A percentile compares a stretch with the other conserved stretches of the same genome.
phyloP scores from a whole-genome alignment of 2,888 invertebrate species.

The Tetrapedia diversipes region DNA sequence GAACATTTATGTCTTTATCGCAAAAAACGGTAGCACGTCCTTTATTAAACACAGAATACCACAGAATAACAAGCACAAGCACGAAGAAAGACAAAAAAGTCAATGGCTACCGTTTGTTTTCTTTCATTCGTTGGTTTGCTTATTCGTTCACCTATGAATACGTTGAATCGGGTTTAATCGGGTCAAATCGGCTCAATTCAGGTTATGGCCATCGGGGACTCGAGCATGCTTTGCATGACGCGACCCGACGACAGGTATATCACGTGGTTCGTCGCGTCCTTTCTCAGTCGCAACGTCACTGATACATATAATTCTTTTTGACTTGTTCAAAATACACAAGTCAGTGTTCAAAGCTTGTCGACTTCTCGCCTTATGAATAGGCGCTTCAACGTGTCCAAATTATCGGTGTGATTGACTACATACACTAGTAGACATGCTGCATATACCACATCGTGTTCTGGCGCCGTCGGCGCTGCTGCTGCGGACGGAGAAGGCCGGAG shows the following conservation, averaged over 20 bases:
- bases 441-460: slow-evolving; percentile 55
- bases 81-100: slow-evolving; percentile 41
- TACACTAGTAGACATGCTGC: slow-evolving; percentile 55
- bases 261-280: slow-evolving; percentile 74
- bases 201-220: slow-evolving; percentile 73
- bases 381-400: slow-evolving; percentile 42
- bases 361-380: slow-evolving; percentile 58
- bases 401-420: slow-evolving; percentile 44
- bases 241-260: slow-evolving; percentile 71
- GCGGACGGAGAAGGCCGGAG: slow-evolving; percentile 63
- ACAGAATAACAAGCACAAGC: slow-evolving; percentile 15
- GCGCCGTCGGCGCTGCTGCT: slow-evolving; percentile 68
- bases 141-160: slow-evolving; percentile 41
- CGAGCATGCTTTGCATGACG: slow-evolving; percentile 67
- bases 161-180: slow-evolving; percentile 54
- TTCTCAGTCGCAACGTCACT: slow-evolving; percentile 52
- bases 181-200: slow-evolving; percentile 65
- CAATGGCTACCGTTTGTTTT: slow-evolving; percentile 61
- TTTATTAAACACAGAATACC: background rate
- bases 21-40: background rate
- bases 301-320: slow-evolving; percentile 28
- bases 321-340: slow-evolving; percentile 17
- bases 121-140: slow-evolving; percentile 47
- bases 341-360: slow-evolving; percentile 44
- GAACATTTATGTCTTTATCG: slow-evolving; percentile 13